These are phyloP conservation scores for Sebastes baramenuke DNA, from an alignment of 2,797 vertebrate genomes.

Conservation along the genomic window DNA sequence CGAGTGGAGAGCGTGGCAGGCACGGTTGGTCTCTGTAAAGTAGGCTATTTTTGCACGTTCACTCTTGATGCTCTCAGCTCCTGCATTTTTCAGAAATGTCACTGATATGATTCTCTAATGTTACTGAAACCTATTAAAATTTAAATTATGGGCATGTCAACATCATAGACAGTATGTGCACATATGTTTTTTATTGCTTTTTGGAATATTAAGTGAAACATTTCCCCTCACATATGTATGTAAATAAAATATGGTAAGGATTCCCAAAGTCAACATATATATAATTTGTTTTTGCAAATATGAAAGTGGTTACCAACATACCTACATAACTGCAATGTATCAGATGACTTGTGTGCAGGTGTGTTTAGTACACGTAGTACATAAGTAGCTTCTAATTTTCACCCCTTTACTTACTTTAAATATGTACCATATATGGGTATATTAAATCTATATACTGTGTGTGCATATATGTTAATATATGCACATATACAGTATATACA, in stretches of 20 bases:
- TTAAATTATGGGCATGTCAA: neutral
- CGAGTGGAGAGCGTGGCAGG: constrained; percentile 45
- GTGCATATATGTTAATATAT: neutral
- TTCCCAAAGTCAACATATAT: neutral
- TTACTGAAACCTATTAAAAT: constrained; percentile 5
- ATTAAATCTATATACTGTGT: rapidly evolving
- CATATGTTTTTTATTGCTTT: neutral
- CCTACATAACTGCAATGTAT: neutral
- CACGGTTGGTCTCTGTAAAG: constrained; percentile 44
- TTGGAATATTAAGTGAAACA: neutral
- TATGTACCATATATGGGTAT: neutral
- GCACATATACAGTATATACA: neutral
- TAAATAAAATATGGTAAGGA: neutral
- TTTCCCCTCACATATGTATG: neutral
- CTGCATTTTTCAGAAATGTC: constrained; percentile 32
- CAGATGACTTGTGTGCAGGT: neutral
- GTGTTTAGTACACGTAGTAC: neutral
- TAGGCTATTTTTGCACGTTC: constrained; percentile 49
- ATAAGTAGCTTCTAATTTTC: neutral
- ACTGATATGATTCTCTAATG: constrained; percentile 5
- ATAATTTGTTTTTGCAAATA: neutral
- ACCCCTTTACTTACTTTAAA: neutral
- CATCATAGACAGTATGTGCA: neutral
- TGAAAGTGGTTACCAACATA: neutral
- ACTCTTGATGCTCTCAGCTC: constrained; percentile 31